A percentile compares a stretch with the other conserved stretches of the same genome.
Evolutionary conservation across 2,888 invertebrate species (phyloP).

Genomic region (Sarcophaga rosellei): DNA sequence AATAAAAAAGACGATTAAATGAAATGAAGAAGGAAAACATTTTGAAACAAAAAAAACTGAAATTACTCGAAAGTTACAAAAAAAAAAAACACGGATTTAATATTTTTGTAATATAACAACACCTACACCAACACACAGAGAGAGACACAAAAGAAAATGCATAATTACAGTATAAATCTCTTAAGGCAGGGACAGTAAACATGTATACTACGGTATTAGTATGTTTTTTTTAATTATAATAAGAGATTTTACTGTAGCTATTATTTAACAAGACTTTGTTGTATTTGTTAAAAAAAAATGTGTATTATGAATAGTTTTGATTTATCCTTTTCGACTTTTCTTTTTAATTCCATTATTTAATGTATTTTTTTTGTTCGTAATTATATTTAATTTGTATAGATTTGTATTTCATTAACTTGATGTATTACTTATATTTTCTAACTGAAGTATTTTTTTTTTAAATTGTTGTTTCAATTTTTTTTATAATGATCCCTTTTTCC

Average conservation of each 20-base stretch:
- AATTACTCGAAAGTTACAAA: not conserved
- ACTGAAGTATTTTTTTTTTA: constrained; percentile 24
- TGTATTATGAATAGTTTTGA: not conserved
- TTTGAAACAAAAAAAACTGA: not conserved
- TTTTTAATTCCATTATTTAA: constrained; percentile 7
- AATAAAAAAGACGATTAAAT: constrained; percentile 61
- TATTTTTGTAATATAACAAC: not conserved
- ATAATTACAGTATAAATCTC: constrained; percentile 14
- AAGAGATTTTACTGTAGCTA: constrained; percentile 7
- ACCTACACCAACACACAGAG: not conserved
- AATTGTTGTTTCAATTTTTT: not conserved
- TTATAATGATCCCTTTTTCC: not conserved
- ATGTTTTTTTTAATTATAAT: constrained; percentile 1
- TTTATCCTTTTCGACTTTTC: not conserved
- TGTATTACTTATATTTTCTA: constrained; percentile 8
- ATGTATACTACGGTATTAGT: constrained; percentile 18
- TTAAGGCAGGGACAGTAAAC: constrained; percentile 40
- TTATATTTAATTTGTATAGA: not conserved
- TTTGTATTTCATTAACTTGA: too few relatives aligned
- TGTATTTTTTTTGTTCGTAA: constrained; percentile 1
- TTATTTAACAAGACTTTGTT: constrained; percentile 4
- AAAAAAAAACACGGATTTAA: constrained; percentile 16
- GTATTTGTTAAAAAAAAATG: not conserved
- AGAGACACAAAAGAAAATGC: not conserved
- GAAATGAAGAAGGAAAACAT: constrained; percentile 5